phyloP scores from a whole-genome alignment of 2,888 invertebrate genomes.

The Plebejus argus region DNA sequence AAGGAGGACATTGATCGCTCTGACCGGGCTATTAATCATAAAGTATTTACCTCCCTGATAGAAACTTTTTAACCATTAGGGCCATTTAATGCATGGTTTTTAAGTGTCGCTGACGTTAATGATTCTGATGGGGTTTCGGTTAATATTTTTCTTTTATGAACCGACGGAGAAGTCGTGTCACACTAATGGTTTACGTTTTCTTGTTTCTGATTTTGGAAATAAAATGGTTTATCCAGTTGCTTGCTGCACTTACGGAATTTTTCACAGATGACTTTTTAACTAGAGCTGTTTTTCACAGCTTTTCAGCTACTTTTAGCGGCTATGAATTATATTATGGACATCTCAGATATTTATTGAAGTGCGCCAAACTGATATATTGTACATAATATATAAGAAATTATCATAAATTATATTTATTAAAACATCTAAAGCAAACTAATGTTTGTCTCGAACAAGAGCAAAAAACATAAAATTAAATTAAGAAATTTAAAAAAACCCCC shows the following conservation, averaged over 20 bases:
- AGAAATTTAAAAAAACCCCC: too few relatives aligned
- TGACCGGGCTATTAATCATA: conserved; percentile 13
- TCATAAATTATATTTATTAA: neutral
- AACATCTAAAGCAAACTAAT: neutral
- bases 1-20: neutral
- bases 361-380: too few relatives aligned
- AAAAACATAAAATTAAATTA: too few relatives aligned
- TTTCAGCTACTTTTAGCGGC: too few relatives aligned
- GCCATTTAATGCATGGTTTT: conserved; percentile 16
- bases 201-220: neutral
- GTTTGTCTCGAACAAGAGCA: neutral
- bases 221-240: neutral
- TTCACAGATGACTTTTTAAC: too few relatives aligned
- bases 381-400: too few relatives aligned
- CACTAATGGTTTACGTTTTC: neutral
- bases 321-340: too few relatives aligned
- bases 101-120: conserved; percentile 17
- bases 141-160: conserved; percentile 1
- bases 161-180: neutral
- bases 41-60: conserved; percentile 14
- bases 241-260: too few relatives aligned
- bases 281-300: too few relatives aligned
- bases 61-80: conserved; percentile 22
- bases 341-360: too few relatives aligned
- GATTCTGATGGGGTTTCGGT: neutral